Base-by-base conservation (phyloP, 1,140 invertebrate species). In the Hylyphantes graminicola region DNA sequence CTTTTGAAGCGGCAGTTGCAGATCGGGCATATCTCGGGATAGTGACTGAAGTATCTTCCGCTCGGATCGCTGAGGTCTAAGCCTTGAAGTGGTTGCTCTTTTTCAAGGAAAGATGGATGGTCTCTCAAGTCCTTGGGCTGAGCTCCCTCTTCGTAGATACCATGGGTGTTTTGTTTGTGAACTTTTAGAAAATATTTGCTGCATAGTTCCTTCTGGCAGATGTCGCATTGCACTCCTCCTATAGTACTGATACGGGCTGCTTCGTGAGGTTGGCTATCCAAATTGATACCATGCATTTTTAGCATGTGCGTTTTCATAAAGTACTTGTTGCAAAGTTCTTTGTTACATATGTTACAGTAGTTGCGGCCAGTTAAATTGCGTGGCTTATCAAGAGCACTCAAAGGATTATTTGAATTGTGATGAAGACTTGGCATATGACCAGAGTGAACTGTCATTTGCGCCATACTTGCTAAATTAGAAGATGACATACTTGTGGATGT, bases 281-380 rank as follows among this genome's bases (percentile, higher is more conserved):
- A 95, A 88, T 97, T 96, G 81, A 99, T 98, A 15, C 97, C 97
- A 89, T 99, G 98, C 95, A 99, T 98, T 89, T 98, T 95, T 87
- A 99, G 94, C 96, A 99, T 99, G 91, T 99, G 98, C 0, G 97
- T 99, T 89, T 98, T 97, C 94, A 99, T 97, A 89, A 99, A 99
- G 88, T 99, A 99, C 90, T 99, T 99, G 91, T 99, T 99, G 91
- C 98, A 99, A 54, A 99, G 90, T 90, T 99, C 97, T 91, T 99
- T 99, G 90, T 99, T 99, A 90, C 98, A 99, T 83, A 99, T 98
- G 89, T 99, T 97, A 90, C 98, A 99, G 88, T 97, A 98, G 88
- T 97, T 97, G 67, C 91, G 88, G 88, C 92, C 89, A 54, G 85
- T 83, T n/a, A 86, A 15, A 59, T 80, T 86, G 9, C 79, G 85